These are phyloP conservation scores for Metridium senile DNA, from an alignment of 92 coral and sea anemone species.

Conservation along the genomic window DNA sequence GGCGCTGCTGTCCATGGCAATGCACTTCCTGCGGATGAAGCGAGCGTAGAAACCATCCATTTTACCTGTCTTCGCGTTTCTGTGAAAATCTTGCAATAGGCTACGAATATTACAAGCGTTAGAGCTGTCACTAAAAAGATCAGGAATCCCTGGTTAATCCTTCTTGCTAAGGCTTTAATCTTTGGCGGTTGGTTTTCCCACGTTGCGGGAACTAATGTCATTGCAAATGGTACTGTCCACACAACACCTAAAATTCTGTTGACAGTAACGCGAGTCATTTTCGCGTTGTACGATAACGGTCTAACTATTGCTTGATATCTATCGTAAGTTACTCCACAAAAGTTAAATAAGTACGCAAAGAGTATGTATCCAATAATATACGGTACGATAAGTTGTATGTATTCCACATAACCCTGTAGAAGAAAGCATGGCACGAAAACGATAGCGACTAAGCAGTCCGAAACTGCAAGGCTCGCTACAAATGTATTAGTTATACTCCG, in stretches of 20 bases:
- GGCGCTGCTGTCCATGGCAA: not conserved
- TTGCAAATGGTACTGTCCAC: conserved; percentile 71
- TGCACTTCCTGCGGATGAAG: not conserved
- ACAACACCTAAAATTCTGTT: conserved; percentile 61
- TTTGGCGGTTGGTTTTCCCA: conserved; percentile 63
- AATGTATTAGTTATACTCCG: conserved; percentile 88
- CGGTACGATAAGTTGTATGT: conserved; percentile 55
- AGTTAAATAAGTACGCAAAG: conserved; percentile 86
- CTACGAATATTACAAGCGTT: conserved; percentile 59
- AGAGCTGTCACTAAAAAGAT: conserved; percentile 58
- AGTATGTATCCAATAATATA: conserved; percentile 88
- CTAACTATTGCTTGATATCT: conserved; percentile 80
- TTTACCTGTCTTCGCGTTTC: conserved; percentile 82
- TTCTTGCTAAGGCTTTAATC: conserved; percentile 35
- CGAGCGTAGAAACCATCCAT: conserved; percentile 47
- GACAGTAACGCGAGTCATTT: conserved; percentile 64
- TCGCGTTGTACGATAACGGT: conserved; percentile 76
- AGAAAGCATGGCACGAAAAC: conserved; percentile 85
- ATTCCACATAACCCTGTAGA: conserved; percentile 3
- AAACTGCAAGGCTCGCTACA: conserved; percentile 83
- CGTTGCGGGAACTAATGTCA: conserved; percentile 67
- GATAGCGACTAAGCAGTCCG: conserved; percentile 78
- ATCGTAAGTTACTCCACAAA: conserved; percentile 93
- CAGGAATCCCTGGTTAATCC: conserved; percentile 77
- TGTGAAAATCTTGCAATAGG: conserved; percentile 69